Conservation (phyloP, 2,113 vertebrate genomes). For the Epinephelus lanceolatus region DNA sequence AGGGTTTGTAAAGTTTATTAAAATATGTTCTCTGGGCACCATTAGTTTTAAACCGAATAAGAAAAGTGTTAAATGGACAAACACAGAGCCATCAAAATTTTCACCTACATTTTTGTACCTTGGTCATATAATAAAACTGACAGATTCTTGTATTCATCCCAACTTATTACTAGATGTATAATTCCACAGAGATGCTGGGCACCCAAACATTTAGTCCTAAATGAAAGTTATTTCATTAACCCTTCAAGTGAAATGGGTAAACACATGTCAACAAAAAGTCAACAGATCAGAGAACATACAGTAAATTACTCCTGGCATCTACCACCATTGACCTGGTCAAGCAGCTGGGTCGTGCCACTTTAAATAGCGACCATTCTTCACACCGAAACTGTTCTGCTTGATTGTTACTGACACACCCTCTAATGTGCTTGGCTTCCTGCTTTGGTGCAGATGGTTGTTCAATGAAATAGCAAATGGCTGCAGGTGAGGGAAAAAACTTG, state of each 20-base stretch:
- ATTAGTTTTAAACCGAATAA: neutral
- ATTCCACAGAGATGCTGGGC: too few relatives aligned
- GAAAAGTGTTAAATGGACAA: too few relatives aligned
- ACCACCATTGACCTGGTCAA: neutral
- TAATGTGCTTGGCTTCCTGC: conserved; percentile 9
- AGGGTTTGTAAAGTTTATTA: neutral
- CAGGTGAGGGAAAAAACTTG: neutral
- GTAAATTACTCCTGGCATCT: neutral
- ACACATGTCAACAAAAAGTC: neutral
- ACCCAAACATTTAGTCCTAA: neutral
- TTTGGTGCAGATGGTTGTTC: conserved; percentile 13
- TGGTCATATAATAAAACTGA: too few relatives aligned
- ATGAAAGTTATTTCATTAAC: neutral
- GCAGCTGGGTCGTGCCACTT: neutral
- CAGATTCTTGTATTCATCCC: neutral
- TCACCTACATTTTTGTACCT: too few relatives aligned
- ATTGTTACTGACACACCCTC: conserved; percentile 8
- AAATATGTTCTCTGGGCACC: neutral
- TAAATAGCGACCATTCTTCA: neutral
- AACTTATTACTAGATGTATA: neutral
- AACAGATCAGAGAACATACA: neutral
- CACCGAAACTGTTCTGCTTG: neutral
- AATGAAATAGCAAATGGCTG: neutral
- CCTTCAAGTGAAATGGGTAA: neutral
- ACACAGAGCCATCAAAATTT: too few relatives aligned